phyloP scores from a whole-genome alignment of 2,113 vertebrate genomes.

The Gymnocephalus cernua region DNA sequence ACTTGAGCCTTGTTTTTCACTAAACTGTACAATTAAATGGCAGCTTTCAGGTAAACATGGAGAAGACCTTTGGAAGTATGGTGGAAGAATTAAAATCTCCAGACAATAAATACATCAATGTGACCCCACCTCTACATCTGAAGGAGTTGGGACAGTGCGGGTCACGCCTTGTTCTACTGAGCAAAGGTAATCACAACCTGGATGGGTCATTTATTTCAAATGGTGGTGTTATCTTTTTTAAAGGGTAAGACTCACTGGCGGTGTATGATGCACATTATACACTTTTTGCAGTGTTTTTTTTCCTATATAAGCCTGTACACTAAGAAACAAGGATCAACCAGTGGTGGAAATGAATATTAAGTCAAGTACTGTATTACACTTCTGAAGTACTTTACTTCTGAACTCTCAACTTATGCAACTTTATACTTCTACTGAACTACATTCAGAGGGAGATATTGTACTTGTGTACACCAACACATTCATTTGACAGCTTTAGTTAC shows the following conservation, averaged over 20 bases:
- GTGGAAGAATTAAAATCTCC: conserved; percentile 29
- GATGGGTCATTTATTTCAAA: not conserved
- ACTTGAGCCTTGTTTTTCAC: not conserved
- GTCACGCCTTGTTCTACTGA: conserved; percentile 32
- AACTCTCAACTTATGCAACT: no score
- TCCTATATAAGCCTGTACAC: no score
- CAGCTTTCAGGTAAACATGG: conserved; percentile 62
- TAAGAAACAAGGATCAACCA: no score
- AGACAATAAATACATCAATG: conserved; percentile 18
- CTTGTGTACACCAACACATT: no score
- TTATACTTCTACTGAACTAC: no score
- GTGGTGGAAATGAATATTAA: no score
- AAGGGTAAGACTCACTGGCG: not conserved
- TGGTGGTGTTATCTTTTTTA: not conserved
- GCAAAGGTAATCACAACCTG: conserved; percentile 49
- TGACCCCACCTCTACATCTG: conserved; percentile 66
- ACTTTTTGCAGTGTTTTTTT: no score
- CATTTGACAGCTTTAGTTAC: not conserved
- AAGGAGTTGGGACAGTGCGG: conserved; percentile 13
- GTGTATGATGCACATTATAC: not conserved
- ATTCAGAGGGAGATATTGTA: no score
- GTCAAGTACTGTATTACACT: no score
- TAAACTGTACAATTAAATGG: not conserved
- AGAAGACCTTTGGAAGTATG: conserved; percentile 65
- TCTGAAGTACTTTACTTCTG: no score